phyloP scores from a whole-genome alignment of 2,888 invertebrate species.

The Biston betularia region DNA sequence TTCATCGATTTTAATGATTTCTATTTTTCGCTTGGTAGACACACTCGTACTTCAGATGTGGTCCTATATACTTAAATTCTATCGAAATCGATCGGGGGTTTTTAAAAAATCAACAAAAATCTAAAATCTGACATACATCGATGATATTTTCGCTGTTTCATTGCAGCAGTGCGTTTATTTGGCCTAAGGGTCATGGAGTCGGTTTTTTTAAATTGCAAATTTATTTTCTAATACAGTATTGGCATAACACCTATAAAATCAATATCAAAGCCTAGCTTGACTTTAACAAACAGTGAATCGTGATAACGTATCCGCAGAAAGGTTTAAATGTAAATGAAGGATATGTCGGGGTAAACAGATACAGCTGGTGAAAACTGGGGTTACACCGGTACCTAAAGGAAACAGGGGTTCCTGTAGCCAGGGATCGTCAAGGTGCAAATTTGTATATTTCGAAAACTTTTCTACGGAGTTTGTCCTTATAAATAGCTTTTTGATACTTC shows the following conservation, averaged over 20 bases:
- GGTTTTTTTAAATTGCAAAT: too few relatives aligned
- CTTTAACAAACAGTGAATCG: slow-evolving; percentile 23
- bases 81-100: too few relatives aligned
- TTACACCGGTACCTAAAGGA: background rate
- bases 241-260: background rate
- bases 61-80: too few relatives aligned
- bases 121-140: too few relatives aligned
- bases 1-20: too few relatives aligned
- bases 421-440: slow-evolving; percentile 19
- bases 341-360: slow-evolving; percentile 16
- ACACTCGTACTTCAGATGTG: too few relatives aligned
- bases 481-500: slow-evolving; percentile 32
- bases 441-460: slow-evolving; percentile 21
- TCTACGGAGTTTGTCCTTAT: slow-evolving; percentile 16
- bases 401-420: background rate
- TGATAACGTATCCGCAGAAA: slow-evolving; percentile 16
- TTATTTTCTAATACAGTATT: too few relatives aligned
- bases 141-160: too few relatives aligned
- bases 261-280: slow-evolving; percentile 5
- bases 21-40: too few relatives aligned
- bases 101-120: too few relatives aligned
- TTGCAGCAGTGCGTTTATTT: too few relatives aligned
- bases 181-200: too few relatives aligned
- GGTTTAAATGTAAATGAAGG: slow-evolving; percentile 23
- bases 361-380: background rate